Evolutionary conservation across 2,888 invertebrate genomes (phyloP).

Genomic region (Drosophila greeni): DNA sequence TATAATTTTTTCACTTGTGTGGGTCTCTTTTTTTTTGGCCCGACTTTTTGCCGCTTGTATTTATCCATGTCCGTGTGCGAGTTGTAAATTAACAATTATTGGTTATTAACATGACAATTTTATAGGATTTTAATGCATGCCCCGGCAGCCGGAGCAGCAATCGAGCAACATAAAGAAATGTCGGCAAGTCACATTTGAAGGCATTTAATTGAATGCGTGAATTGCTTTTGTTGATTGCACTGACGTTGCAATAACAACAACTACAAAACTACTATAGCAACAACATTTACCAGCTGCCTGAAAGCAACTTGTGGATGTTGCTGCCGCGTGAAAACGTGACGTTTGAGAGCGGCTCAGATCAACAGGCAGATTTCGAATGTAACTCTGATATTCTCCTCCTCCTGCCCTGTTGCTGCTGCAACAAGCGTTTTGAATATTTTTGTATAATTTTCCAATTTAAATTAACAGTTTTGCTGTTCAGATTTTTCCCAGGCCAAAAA

Average conservation of each 20-base stretch:
- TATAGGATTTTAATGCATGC: conserved; percentile 76
- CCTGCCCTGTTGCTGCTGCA: conserved; percentile 26
- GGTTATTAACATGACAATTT: conserved; percentile 77
- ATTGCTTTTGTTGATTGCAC: conserved; percentile 71
- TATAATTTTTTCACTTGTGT: background rate
- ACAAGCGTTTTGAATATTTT: conserved; percentile 73
- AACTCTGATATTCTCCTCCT: conserved; percentile 35
- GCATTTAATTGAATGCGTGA: conserved; percentile 76
- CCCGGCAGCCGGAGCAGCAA: conserved; percentile 31
- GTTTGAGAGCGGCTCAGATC: conserved; percentile 71
- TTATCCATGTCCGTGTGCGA: conserved; percentile 51
- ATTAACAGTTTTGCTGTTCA: conserved; percentile 64
- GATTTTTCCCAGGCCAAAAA: conserved; percentile 74
- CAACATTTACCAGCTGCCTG: conserved; percentile 35
- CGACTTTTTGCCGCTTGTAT: conserved; percentile 7
- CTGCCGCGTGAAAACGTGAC: conserved; percentile 77
- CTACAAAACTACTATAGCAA: conserved; percentile 30
- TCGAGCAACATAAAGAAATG: conserved; percentile 47
- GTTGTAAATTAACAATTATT: conserved; percentile 78
- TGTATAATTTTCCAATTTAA: conserved; percentile 78
- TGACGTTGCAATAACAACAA: conserved; percentile 39
- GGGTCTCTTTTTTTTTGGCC: background rate
- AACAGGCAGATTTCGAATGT: conserved; percentile 70
- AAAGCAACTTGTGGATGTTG: conserved; percentile 37
- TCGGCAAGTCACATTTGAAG: conserved; percentile 71